These are phyloP conservation scores for Drosophila gaucha DNA, from an alignment of 2,888 invertebrate genomes.

Conservation along the genomic window DNA sequence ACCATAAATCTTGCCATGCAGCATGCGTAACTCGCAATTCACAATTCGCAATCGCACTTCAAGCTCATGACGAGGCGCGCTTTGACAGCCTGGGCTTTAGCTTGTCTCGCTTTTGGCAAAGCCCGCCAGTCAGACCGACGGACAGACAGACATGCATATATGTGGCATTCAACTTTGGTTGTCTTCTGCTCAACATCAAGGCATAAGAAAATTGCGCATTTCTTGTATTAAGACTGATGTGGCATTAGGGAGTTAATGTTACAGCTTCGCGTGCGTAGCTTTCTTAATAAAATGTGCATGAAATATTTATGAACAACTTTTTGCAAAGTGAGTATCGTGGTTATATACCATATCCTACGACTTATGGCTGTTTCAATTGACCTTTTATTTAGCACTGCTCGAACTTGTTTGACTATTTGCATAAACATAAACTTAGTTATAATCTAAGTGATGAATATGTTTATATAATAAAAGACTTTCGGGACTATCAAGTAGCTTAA, in stretches of 20 bases:
- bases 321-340: not conserved
- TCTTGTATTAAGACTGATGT: conserved; percentile 37
- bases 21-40: conserved; percentile 28
- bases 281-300: conserved; percentile 21
- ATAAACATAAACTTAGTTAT: too few species aligned
- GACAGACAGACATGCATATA: not conserved
- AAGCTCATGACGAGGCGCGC: conserved; percentile 27
- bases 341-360: too few species aligned
- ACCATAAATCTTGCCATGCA: conserved; percentile 75
- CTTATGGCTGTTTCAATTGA: too few species aligned
- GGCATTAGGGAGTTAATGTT: conserved; percentile 49
- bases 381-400: too few species aligned
- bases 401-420: too few species aligned
- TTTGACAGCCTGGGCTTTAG: conserved; percentile 55
- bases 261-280: conserved; percentile 15
- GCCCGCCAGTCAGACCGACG: conserved; percentile 13
- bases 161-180: conserved; percentile 9
- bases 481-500: too few species aligned
- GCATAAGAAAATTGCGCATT: conserved; percentile 23
- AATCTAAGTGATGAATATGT: too few species aligned
- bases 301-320: conserved; percentile 30
- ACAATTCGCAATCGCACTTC: too few species aligned
- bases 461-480: too few species aligned
- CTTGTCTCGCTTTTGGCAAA: conserved; percentile 37
- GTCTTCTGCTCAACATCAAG: conserved; percentile 35